Evolutionary conservation across 2,797 vertebrate genomes (phyloP).

Genomic region (Rachycentron canadum): DNA sequence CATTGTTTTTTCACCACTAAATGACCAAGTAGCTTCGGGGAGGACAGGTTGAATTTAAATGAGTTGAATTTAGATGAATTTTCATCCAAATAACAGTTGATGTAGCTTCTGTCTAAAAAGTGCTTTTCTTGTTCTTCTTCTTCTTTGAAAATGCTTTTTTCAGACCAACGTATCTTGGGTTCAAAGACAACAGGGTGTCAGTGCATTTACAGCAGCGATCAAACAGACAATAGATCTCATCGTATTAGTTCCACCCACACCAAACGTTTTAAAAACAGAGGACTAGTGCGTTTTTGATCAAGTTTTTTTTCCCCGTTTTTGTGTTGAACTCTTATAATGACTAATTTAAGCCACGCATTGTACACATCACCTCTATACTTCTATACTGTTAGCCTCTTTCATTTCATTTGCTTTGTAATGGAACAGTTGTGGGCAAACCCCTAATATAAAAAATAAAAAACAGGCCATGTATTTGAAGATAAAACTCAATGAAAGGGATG

Average conservation of each 20-base stretch:
- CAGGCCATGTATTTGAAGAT: background rate
- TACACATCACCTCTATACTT: background rate
- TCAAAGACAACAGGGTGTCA: background rate
- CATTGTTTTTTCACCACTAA: conserved; percentile 47
- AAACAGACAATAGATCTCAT: conserved; percentile 27
- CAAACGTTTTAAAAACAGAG: conserved; percentile 25
- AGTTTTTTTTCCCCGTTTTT: background rate
- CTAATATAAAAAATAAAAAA: background rate
- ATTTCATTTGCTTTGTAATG: rapidly evolving
- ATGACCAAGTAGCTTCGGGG: conserved; percentile 41
- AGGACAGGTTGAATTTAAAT: conserved; percentile 37
- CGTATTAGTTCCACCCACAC: conserved; percentile 22
- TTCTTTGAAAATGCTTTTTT: background rate
- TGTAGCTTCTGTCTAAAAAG: background rate
- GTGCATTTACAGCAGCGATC: background rate
- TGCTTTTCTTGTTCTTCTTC: background rate
- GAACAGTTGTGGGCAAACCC: background rate
- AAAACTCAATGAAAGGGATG: background rate
- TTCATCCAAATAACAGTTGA: background rate
- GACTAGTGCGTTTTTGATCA: conserved; percentile 14
- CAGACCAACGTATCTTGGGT: background rate
- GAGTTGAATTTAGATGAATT: conserved; percentile 24
- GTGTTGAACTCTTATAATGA: conserved; percentile 11
- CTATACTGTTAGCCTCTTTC: background rate
- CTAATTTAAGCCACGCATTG: conserved; percentile 5